These are phyloP conservation scores for Sebastes itinus DNA, from an alignment of 2,797 vertebrate species.

Conservation along the genomic window DNA sequence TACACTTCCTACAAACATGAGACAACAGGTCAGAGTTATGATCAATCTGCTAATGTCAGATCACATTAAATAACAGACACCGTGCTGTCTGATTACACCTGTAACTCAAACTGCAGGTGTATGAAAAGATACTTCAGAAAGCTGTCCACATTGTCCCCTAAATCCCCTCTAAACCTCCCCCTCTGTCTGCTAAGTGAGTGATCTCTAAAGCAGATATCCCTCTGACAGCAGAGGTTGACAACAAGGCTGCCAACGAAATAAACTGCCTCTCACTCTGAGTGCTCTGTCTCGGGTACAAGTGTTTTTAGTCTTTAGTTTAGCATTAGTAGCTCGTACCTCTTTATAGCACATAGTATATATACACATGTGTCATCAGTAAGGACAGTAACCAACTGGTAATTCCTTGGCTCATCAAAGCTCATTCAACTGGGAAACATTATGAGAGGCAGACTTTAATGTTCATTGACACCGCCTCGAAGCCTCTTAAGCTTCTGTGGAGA, in stretches of 20 bases:
- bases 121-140: slow-evolving; percentile 8
- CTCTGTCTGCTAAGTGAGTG: slow-evolving; percentile 42
- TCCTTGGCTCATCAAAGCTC: slow-evolving; percentile 20
- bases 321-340: not conserved
- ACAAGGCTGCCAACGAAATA: slow-evolving; percentile 42
- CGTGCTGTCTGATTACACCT: not conserved
- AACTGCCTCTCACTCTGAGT: not conserved
- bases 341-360: not conserved
- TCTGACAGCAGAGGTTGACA: slow-evolving; percentile 52
- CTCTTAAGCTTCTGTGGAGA: slow-evolving; percentile 17
- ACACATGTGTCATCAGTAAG: not conserved
- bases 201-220: slow-evolving; percentile 58
- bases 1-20: not conserved
- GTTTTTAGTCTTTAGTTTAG: not conserved
- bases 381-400: slow-evolving; percentile 12
- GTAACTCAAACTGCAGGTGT: not conserved
- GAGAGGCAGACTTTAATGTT: slow-evolving; percentile 9
- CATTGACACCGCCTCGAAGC: slow-evolving; percentile 2
- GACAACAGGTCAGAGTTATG: not conserved
- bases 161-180: slow-evolving; percentile 62
- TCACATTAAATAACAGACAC: slow-evolving; percentile 3
- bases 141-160: slow-evolving; percentile 57
- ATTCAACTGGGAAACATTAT: slow-evolving; percentile 33
- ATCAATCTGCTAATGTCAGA: not conserved
- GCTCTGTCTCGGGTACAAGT: not conserved